Percentiles rank a stretch among this genome's conserved stretches.
These are phyloP conservation scores for Oryzaephilus surinamensis DNA, from an alignment of 1,140 invertebrate species.

Conservation along the genomic window DNA sequence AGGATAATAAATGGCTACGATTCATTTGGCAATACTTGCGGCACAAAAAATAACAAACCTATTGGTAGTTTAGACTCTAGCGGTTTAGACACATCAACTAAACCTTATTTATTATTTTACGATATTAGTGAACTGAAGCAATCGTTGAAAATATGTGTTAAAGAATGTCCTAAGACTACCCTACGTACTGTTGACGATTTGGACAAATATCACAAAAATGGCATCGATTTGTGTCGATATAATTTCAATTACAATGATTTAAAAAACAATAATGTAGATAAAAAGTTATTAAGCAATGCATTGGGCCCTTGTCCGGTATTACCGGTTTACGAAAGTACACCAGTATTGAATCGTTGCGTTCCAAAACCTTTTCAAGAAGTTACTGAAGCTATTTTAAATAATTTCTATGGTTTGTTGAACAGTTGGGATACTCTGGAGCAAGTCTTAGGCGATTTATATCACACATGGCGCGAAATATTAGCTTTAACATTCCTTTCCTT, in stretches of 20 bases:
- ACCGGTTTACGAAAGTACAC: slow-evolving; percentile 59
- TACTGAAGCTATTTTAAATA: slow-evolving; percentile 47
- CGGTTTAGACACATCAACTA: slow-evolving; percentile 69
- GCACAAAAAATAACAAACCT: slow-evolving; percentile 64
- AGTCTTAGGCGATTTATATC: slow-evolving; percentile 77
- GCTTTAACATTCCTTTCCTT: slow-evolving; percentile 71
- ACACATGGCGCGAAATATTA: slow-evolving; percentile 75
- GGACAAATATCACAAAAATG: slow-evolving; percentile 62
- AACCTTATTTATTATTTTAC: slow-evolving; percentile 75
- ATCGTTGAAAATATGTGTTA: slow-evolving; percentile 81
- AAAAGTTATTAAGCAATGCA: slow-evolving; percentile 42
- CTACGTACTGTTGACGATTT: slow-evolving; percentile 57
- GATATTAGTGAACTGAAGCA: slow-evolving; percentile 63
- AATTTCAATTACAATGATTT: slow-evolving; percentile 51
- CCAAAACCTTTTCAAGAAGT: slow-evolving; percentile 56
- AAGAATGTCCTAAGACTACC: slow-evolving; percentile 65
- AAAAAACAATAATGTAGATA: slow-evolving; percentile 21
- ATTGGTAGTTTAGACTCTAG: slow-evolving; percentile 64
- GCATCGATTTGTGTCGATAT: slow-evolving; percentile 63
- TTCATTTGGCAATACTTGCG: slow-evolving; percentile 93
- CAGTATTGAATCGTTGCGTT: slow-evolving; percentile 81
- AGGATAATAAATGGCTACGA: slow-evolving; percentile 87
- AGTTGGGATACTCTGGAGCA: slow-evolving; percentile 81
- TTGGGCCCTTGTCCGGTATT: slow-evolving; percentile 60
- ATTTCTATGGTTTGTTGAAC: slow-evolving; percentile 73